Evolutionary conservation across 2,113 vertebrate species (phyloP), one percentile per base, ranked within the genome.

Genomic region (Sylvia atricapilla): DNA sequence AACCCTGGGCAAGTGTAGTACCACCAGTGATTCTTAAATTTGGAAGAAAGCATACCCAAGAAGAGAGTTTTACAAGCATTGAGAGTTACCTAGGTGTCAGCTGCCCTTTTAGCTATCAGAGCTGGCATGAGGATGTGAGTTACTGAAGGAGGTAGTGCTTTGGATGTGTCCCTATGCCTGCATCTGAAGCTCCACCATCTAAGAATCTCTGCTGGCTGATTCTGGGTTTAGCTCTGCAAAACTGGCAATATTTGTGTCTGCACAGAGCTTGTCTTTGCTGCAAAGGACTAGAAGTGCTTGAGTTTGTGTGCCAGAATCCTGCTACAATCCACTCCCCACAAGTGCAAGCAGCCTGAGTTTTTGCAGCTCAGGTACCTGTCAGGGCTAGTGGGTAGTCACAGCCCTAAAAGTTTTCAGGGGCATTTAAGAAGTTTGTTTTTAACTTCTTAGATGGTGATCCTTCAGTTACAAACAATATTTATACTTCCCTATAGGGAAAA

Each of bases 371-470:
- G 43, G 43, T 52, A 56, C 37, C 41, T 78, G 33, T 30, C 8
- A 2, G 0, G 1, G 4, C 41, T 46, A 0, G 6, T 2, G 15
- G 18, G 17, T 3, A 39, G 9, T 11, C 69, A 81, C 49, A 69
- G 46, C 60, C 86, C 50, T 73, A 10, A 9, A 75, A 43, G 35
- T 25, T 85, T 85, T 31, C 19, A 44, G 39, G 28, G 23, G 6
- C 43, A 75, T 13, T 31, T 49, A 82, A 82, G 56, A 44, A 18
- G 6, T 27, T 89, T 77, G 10, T 56, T 78, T 23, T 55, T 24
- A 84, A 50, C 22, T 70, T 62, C 55, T 79, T 55, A 80, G 59
- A 77, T 86, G 68, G 72, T 50, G 55, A 12, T 14, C 56, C 11
- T 80, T 80, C 35, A 55, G 75, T 39, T 63, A 43, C 13, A 67